These are phyloP conservation scores for Eupleurogrammus muticus DNA, from an alignment of 2,797 vertebrate species.

Conservation along the genomic window DNA sequence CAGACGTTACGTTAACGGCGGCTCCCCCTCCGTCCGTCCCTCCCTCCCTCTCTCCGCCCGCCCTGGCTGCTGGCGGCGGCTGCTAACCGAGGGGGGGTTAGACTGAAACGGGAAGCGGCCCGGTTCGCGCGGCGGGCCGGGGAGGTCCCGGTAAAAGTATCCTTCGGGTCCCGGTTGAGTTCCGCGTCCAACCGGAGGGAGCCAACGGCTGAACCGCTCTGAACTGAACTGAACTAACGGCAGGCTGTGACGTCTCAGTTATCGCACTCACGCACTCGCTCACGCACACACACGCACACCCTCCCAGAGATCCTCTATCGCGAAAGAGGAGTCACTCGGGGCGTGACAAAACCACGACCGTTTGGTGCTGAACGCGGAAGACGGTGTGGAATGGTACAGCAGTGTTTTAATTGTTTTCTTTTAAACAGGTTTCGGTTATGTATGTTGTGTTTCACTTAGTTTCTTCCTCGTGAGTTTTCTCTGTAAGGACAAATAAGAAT, in stretches of 20 bases:
- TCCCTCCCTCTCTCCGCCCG: slow-evolving; percentile 32
- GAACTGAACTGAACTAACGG: slow-evolving; percentile 58
- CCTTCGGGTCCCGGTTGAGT: not conserved
- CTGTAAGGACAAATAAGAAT: no score
- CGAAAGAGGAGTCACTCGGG: not conserved
- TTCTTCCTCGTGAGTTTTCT: no score
- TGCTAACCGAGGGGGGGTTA: slow-evolving; percentile 12
- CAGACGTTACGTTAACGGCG: slow-evolving; percentile 55
- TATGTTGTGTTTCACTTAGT: no score
- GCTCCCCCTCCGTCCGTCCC: slow-evolving; percentile 31
- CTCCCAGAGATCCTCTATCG: slow-evolving; percentile 43
- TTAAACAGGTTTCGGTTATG: no score
- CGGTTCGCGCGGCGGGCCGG: slow-evolving; percentile 1
- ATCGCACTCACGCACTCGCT: slow-evolving; percentile 26
- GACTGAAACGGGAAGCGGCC: slow-evolving; percentile 4
- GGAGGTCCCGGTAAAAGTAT: not conserved
- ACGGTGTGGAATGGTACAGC: no score
- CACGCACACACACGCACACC: slow-evolving; percentile 5
- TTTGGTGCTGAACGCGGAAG: not conserved
- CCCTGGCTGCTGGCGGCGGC: slow-evolving; percentile 18
- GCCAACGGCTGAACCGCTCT: slow-evolving; percentile 29
- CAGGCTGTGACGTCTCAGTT: slow-evolving; percentile 67
- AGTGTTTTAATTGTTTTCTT: not conserved
- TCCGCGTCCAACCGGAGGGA: not conserved
- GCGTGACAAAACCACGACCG: not conserved